Evolutionary conservation across 23 tunicate genomes (phyloP).

Genomic region (Trididemnum clinides): DNA sequence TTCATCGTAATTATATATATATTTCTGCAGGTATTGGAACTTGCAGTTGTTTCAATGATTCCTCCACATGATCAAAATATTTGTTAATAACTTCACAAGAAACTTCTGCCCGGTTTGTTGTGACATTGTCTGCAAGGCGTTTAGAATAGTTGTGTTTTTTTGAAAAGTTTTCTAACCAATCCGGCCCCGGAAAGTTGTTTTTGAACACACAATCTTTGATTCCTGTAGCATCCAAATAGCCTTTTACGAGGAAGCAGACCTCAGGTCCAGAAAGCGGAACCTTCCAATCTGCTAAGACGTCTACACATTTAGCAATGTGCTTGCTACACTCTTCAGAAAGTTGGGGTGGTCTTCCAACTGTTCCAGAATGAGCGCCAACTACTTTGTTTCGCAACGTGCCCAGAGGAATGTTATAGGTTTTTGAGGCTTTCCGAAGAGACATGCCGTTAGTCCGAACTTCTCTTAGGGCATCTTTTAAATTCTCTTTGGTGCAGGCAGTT

Average conservation of each 20-base stretch:
- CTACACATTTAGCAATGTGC: background rate
- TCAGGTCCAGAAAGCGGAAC: constrained; percentile 12
- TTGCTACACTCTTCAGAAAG: background rate
- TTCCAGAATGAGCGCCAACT: background rate
- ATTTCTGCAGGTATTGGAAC: background rate
- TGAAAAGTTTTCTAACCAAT: constrained; percentile 2
- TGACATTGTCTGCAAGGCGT: constrained; percentile 15
- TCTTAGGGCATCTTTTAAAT: background rate
- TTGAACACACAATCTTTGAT: background rate
- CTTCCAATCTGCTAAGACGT: constrained; percentile 2
- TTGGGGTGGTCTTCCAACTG: background rate
- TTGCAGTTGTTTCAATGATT: background rate
- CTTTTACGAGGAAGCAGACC: background rate
- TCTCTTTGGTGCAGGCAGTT: background rate
- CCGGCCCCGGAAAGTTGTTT: background rate
- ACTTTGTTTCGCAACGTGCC: constrained; percentile 7
- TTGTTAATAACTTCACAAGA: background rate
- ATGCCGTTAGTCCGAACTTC: background rate
- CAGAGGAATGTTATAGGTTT: background rate
- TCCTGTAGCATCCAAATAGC: background rate
- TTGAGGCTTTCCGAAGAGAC: constrained; percentile 22
- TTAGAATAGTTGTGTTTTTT: background rate
- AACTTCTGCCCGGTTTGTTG: background rate
- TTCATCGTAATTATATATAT: constrained; percentile 29
- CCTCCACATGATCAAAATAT: constrained; percentile 14